phyloP scores from a whole-genome alignment of 2,113 vertebrate species.

The Dinomys branickii region DNA sequence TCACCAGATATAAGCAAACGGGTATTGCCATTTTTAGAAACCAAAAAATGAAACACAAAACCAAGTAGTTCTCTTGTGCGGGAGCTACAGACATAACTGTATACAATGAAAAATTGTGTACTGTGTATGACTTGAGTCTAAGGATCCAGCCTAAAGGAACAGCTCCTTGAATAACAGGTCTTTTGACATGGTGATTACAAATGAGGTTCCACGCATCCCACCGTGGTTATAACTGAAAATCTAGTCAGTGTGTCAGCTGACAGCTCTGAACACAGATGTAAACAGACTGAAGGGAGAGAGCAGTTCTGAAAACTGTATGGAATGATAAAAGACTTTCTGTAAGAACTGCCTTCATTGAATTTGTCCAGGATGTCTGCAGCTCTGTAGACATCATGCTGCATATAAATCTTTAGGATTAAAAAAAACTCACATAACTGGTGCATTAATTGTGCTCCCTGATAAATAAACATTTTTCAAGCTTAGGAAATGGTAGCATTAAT shows the following conservation, averaged over 20 bases:
- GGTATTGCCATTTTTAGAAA: background rate
- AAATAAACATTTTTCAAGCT: background rate
- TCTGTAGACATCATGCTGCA: background rate
- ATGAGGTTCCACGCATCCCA: background rate
- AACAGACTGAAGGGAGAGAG: background rate
- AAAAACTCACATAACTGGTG: background rate
- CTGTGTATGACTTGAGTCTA: background rate
- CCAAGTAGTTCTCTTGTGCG: background rate
- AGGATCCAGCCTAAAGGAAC: background rate
- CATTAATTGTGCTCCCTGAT: background rate
- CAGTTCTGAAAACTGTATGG: background rate
- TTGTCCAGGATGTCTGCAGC: background rate
- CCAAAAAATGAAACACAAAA: background rate
- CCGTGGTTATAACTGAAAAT: background rate
- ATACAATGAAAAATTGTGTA: background rate
- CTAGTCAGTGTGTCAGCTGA: background rate
- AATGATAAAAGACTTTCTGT: background rate
- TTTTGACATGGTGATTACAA: background rate
- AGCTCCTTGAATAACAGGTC: background rate
- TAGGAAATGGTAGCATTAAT: slow-evolving; percentile 10
- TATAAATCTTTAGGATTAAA: slow-evolving; percentile 19
- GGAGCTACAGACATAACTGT: background rate
- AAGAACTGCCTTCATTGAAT: background rate
- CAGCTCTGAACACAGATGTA: background rate
- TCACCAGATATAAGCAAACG: background rate